Conservation (phyloP, 2,888 invertebrate species). For the Molanna angustata region DNA sequence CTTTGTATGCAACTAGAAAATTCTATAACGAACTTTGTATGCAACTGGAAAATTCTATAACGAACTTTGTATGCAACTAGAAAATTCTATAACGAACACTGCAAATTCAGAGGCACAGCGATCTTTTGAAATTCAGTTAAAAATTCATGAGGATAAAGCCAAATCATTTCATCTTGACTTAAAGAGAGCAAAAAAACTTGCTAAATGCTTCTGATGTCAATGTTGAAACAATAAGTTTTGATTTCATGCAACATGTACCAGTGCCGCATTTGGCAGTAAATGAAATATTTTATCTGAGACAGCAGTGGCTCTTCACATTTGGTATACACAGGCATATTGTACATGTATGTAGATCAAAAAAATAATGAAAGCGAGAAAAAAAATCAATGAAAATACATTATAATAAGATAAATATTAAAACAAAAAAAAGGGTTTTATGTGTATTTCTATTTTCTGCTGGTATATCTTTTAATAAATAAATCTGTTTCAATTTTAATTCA, state of each 20-base stretch:
- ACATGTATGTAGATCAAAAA: too few relatives aligned
- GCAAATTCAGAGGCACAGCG: slow-evolving; percentile 6
- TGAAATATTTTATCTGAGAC: not conserved
- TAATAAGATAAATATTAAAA: too few relatives aligned
- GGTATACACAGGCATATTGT: not conserved
- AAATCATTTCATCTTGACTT: slow-evolving; percentile 5
- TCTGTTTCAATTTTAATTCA: too few relatives aligned
- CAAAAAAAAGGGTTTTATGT: too few relatives aligned
- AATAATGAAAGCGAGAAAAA: too few relatives aligned
- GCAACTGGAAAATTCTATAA: too few relatives aligned
- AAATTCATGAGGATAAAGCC: not conserved
- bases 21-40: too few relatives aligned
- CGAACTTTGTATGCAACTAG: slow-evolving; percentile 7
- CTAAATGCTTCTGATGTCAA: slow-evolving; percentile 6
- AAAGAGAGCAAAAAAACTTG: slow-evolving; percentile 6
- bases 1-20: too few relatives aligned
- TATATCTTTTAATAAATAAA: too few relatives aligned
- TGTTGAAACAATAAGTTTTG: not conserved
- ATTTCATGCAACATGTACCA: not conserved
- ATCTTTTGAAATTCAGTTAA: slow-evolving; percentile 7
- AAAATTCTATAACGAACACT: slow-evolving; percentile 5
- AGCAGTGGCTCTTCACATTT: not conserved
- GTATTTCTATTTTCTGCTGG: too few relatives aligned
- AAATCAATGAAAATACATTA: too few relatives aligned
- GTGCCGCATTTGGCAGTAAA: not conserved